Evolutionary conservation across 2,113 vertebrate genomes (phyloP), one percentile per base, ranked within the genome.

Genomic region (Clinocottus analis): DNA sequence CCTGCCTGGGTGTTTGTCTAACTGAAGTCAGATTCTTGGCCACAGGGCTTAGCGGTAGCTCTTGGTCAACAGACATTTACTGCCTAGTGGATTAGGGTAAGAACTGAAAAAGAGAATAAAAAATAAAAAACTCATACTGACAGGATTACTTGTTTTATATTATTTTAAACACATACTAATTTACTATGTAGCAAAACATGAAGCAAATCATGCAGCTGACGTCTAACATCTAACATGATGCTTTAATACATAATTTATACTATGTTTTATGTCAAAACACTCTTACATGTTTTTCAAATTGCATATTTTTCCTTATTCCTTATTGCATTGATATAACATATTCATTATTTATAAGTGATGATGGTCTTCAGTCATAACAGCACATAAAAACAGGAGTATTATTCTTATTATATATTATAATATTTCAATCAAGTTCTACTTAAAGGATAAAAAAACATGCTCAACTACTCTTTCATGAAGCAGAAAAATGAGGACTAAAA

Each of bases 121-220:
- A 84, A 51, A 41, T 55, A 75, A 77, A n/a, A n/a, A n/a, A n/a
- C 60, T 65, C 33, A 72, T 41, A 55, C 25, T 59, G 9, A 45
- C 14, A 65, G 35, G 29, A 31, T 39, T 13, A 61, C 63, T 66
- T 69, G 55, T 67, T 77, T 87, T 75, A 45, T 63, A 69, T 33
- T 72, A 71, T 84, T 72, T 67, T n/a, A n/a, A n/a, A n/a, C n/a
- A n/a, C n/a, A n/a, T n/a, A n/a, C n/a, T n/a, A 6, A 14, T 58
- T 16, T 61, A 6, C 35, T 60, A 29, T 31, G 21, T 37, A 53
- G 29, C 13, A 43, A 77, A 49, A 53, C 23, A 71, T n/a, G n/a
- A n/a, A n/a, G n/a, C n/a, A n/a, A n/a, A n/a, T n/a, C n/a, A n/a
- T n/a, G n/a, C n/a, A n/a, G n/a, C n/a, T n/a, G n/a, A n/a, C n/a